Evolutionary conservation across 2,113 vertebrate genomes (phyloP).

Genomic region (Pomatostomus ruficeps): DNA sequence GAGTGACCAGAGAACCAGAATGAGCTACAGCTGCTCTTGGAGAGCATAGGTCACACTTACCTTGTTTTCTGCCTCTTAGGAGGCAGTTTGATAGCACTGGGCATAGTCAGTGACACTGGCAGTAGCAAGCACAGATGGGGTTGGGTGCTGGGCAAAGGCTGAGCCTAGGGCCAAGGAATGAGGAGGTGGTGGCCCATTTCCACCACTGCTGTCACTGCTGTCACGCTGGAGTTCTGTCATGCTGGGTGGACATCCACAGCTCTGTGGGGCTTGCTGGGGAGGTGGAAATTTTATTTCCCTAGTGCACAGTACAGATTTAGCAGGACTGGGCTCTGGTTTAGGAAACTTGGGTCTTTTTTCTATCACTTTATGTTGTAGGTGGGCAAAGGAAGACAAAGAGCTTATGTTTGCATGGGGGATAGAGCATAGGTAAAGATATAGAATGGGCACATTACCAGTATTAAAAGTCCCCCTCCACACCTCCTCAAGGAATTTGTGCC

Average conservation of each 20-base stretch:
- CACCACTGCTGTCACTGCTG: background rate
- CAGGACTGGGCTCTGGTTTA: background rate
- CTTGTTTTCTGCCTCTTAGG: background rate
- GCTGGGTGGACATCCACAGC: background rate
- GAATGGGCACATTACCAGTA: background rate
- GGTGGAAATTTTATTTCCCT: background rate
- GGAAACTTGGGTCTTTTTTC: background rate
- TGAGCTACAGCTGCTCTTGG: background rate
- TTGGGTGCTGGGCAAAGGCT: background rate
- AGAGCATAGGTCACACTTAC: background rate
- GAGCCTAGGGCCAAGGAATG: background rate
- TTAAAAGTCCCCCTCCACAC: background rate
- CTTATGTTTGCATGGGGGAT: rapidly evolving
- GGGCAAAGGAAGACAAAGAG: background rate
- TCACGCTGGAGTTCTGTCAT: background rate
- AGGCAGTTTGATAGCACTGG: background rate
- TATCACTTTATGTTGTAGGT: background rate
- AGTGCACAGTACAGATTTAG: background rate
- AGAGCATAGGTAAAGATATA: background rate
- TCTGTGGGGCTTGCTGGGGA: background rate
- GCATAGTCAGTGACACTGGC: background rate
- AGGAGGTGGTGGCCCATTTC: background rate
- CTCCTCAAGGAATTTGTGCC: background rate
- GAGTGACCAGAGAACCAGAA: too few species aligned
- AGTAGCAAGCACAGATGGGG: background rate